phyloP scores from a whole-genome alignment of 2,888 invertebrate species.

The Cantharis nigra region DNA sequence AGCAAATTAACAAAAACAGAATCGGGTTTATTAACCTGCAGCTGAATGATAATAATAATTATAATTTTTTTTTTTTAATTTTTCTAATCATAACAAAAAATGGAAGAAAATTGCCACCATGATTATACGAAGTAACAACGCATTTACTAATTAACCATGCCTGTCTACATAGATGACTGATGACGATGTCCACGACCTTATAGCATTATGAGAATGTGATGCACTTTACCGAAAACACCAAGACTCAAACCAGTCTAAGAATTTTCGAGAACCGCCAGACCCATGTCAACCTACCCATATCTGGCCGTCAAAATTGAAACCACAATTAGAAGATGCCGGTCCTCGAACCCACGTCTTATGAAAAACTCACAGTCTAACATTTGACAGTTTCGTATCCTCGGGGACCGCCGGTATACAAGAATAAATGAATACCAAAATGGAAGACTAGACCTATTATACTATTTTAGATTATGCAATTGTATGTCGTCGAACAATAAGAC shows the following conservation, averaged over 20 bases:
- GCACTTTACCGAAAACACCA: constrained; percentile 12
- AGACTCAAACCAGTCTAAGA: constrained; percentile 39
- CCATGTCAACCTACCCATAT: constrained; percentile 54
- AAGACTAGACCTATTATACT: constrained; percentile 49
- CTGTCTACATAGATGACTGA: constrained; percentile 52
- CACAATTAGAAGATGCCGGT: constrained; percentile 31
- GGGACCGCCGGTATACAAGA: constrained; percentile 46
- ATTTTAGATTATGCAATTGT: constrained; percentile 54
- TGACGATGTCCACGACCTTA: constrained; percentile 44
- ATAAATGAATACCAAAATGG: constrained; percentile 54
- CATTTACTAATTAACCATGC: constrained; percentile 54
- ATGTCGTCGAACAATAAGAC: constrained; percentile 53
- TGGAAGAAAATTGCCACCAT: constrained; percentile 13
- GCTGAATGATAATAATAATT: background rate
- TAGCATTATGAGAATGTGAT: constrained; percentile 38
- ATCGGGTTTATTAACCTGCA: background rate
- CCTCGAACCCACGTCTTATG: background rate
- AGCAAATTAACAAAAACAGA: background rate
- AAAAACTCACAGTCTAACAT: constrained; percentile 39
- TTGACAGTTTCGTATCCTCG: constrained; percentile 33
- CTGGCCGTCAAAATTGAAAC: constrained; percentile 50
- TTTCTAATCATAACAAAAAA: background rate
- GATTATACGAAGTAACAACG: constrained; percentile 39
- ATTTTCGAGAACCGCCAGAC: constrained; percentile 49
- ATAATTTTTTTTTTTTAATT: background rate